A percentile compares a stretch with the other conserved stretches of the same genome.
phyloP scores from a whole-genome alignment of 2,113 vertebrate genomes.

The Oryzias woworae region DNA sequence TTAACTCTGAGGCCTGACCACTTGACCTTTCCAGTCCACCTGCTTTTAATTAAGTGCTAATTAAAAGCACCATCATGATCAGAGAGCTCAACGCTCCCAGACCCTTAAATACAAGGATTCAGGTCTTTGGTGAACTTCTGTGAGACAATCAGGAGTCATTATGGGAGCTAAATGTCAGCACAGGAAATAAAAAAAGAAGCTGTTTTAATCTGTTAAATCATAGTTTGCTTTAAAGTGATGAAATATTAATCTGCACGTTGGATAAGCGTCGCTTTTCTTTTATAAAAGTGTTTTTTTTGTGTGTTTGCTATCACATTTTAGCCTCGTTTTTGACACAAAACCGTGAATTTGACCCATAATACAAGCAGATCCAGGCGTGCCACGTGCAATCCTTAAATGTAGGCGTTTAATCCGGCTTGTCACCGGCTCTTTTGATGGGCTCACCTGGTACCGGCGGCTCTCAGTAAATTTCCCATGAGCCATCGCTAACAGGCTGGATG shows the following conservation, averaged over 20 bases:
- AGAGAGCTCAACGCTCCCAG: slow-evolving; percentile 44
- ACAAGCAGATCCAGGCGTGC: slow-evolving; percentile 5
- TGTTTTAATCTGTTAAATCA: slow-evolving; percentile 31
- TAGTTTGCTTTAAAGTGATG: slow-evolving; percentile 37
- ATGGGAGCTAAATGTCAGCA: slow-evolving; percentile 64
- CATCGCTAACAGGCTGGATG: slow-evolving; percentile 57
- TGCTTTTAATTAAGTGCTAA: slow-evolving; percentile 67
- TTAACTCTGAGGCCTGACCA: slow-evolving; percentile 43
- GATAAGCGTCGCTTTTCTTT: background rate
- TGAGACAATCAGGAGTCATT: slow-evolving; percentile 58
- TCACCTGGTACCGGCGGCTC: slow-evolving; percentile 39
- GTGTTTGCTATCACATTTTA: background rate
- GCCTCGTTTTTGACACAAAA: background rate
- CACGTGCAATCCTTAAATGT: background rate
- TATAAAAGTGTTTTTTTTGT: background rate
- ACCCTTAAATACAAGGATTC: slow-evolving; percentile 47
- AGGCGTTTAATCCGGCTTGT: slow-evolving; percentile 13
- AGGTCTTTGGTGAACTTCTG: slow-evolving; percentile 45
- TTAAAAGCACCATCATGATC: slow-evolving; percentile 64
- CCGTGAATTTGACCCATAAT: too few species aligned
- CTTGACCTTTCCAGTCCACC: slow-evolving; percentile 64
- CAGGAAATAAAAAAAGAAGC: slow-evolving; percentile 22
- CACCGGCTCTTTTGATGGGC: slow-evolving; percentile 43
- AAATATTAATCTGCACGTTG: slow-evolving; percentile 14
- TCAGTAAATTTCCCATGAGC: slow-evolving; percentile 58